These are phyloP conservation scores for Lamprotornis superbus DNA, from an alignment of 2,113 vertebrate species.

Conservation along the genomic window DNA sequence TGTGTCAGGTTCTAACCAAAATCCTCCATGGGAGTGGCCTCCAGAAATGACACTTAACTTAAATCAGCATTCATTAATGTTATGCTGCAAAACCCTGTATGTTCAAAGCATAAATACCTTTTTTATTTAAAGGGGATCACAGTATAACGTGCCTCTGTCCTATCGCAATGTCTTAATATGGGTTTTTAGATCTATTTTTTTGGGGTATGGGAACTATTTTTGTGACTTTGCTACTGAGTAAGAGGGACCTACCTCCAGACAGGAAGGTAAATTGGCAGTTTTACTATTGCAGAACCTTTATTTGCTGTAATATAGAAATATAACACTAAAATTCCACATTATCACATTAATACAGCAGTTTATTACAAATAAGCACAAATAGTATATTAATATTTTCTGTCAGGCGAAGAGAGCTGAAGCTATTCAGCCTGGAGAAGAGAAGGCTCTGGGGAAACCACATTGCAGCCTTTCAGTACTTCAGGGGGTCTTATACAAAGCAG, in stretches of 20 bases:
- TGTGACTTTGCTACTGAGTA: neutral
- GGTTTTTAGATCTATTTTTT: neutral
- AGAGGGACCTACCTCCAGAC: neutral
- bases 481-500: neutral
- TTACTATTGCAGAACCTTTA: neutral
- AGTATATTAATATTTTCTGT: neutral
- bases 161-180: neutral
- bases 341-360: neutral
- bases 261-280: neutral
- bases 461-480: neutral
- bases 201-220: neutral
- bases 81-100: neutral
- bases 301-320: neutral
- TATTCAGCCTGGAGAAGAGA: neutral
- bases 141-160: neutral
- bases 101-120: neutral
- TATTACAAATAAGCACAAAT: neutral
- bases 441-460: neutral
- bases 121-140: neutral
- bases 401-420: neutral
- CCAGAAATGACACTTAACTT: neutral
- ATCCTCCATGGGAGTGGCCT: neutral
- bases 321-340: neutral
- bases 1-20: neutral
- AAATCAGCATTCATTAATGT: neutral